Base-by-base conservation (phyloP, 2,888 invertebrate species). In the Synanthedon andrenaeformis region DNA sequence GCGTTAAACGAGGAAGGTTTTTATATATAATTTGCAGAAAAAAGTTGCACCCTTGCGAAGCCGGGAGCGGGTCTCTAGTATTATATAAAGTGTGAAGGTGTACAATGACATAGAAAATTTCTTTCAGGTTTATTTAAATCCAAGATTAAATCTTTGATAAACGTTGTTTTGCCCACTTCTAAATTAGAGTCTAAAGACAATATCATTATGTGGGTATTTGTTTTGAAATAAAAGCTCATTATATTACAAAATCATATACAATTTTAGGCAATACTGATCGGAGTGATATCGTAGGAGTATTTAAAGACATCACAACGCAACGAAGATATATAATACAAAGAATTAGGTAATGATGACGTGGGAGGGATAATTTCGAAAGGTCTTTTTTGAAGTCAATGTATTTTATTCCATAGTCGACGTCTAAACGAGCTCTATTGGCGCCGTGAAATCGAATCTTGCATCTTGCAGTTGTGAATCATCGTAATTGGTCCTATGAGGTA, bases 401-500 rank as follows among this genome's bases (percentile, higher is more conserved):
- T 45, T 45, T 45, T 53, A 56, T 59, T 59, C 5, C 52, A 53
- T 52, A 49, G 14, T 50, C 49, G 55, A 52, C 49, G 49, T 54
- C 42, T 61, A 58, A 51, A 60, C 63, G 57, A 50, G 19, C 52
- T 56, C 55, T 54, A 61, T 61, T 61, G 56, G 58, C 53, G 54
- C 59, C 64, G 62, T 66, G 61, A 62, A 66, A 65, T 64, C 59
- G 58, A 67, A 66, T 68, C 62, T 63, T 58, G 53, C 53, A 59
- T 56, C 48, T 42, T 56, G 42, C 13, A 45, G 48, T 45, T 13
- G 58, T 61, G 63, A 66, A 67, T 72, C 65, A 66, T 64, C 64
- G 61, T 62, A 66, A 64, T 61, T 56, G 67, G 66, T 65, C 62
- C 66, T 73, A 66, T 67, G 64, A 63, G 67, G 64, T 61, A 52